Conservation (phyloP, 2,113 vertebrate genomes). For the Blennius ocellaris region DNA sequence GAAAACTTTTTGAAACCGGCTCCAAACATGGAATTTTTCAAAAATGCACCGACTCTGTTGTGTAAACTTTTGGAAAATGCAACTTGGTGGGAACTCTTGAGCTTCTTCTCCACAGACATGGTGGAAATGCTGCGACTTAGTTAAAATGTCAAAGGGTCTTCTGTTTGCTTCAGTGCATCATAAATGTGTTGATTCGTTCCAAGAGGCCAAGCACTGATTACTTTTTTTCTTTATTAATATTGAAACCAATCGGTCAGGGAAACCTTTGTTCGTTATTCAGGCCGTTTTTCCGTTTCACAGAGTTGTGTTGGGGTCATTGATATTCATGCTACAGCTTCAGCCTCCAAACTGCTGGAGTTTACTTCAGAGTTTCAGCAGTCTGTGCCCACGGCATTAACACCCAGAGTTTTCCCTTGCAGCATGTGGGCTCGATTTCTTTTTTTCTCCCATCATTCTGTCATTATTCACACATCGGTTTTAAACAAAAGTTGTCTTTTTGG, state of each 20-base stretch:
- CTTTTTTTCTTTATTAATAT: not conserved
- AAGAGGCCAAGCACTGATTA: too few species aligned
- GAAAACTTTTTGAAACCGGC: too few species aligned
- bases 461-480: slow-evolving; percentile 18
- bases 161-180: too few species aligned
- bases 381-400: too few species aligned
- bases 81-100: too few species aligned
- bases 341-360: not conserved
- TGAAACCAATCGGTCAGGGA: not conserved
- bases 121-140: too few species aligned
- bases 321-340: slow-evolving; percentile 27
- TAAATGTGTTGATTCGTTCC: too few species aligned
- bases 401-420: not conserved
- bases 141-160: too few species aligned
- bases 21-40: too few species aligned
- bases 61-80: too few species aligned
- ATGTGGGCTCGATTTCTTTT: not conserved
- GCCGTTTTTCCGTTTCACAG: not conserved
- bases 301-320: slow-evolving; percentile 16
- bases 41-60: too few species aligned
- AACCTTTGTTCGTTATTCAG: not conserved
- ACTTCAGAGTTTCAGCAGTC: not conserved
- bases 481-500: slow-evolving; percentile 24
- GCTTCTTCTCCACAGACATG: too few species aligned
- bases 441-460: slow-evolving; percentile 17